phyloP scores from a whole-genome alignment of 2,113 vertebrate genomes.

The Climacteris rufus region DNA sequence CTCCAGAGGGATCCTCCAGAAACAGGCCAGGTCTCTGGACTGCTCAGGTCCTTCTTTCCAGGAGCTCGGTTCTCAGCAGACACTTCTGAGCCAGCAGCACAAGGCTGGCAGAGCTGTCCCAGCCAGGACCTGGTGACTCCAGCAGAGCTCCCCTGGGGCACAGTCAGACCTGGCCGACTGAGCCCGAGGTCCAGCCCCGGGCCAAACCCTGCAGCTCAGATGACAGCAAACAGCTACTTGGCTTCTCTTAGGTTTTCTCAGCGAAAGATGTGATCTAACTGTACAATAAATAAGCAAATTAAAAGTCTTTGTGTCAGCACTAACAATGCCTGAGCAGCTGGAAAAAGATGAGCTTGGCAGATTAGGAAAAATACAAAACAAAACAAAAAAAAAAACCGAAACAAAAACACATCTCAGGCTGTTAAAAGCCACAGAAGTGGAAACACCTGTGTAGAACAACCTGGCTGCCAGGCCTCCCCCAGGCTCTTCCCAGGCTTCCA shows the following conservation, averaged over 20 bases:
- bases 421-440: not conserved
- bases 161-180: fast-evolving
- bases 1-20: not conserved
- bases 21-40: not conserved
- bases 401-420: not conserved
- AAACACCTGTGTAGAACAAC: not conserved
- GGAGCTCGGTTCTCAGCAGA: not conserved
- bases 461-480: not conserved
- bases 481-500: not conserved
- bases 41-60: not conserved
- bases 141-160: not conserved
- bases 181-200: not conserved
- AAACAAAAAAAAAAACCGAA: not conserved
- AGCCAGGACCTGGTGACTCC: fast-evolving
- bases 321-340: not conserved
- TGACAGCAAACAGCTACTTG: not conserved
- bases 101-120: not conserved
- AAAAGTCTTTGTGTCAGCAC: not conserved
- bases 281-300: not conserved
- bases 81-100: not conserved
- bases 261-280: not conserved
- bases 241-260: not conserved
- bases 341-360: not conserved
- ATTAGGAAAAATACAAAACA: not conserved
- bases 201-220: fast-evolving